Evolutionary conservation across 2,888 invertebrate genomes (phyloP), one percentile per base, ranked within the genome.

Genomic region (Spodoptera exigua): DNA sequence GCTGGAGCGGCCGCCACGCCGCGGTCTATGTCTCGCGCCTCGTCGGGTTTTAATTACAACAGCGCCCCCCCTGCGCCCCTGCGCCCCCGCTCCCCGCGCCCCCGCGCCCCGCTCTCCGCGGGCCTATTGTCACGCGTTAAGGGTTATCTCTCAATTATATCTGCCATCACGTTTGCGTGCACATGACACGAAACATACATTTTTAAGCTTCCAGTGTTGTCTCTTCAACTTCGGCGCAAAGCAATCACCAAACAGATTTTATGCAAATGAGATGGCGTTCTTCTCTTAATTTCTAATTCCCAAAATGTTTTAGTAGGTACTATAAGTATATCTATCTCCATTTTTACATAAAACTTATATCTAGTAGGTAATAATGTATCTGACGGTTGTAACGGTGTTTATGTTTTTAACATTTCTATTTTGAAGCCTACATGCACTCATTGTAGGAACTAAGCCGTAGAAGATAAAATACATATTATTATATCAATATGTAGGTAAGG

Each of bases 11-110:
- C 48, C 52, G 45, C 34, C 39, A 40, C 59, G 76, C 77, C 77
- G 76, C 70, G 70, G 71, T 83, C 85, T 75, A 79, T 52, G 55
- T 59, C 55, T 57, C 61, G 71, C 83, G 85, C 84, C 61, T 80
- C 81, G 80, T 61, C 76, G 85, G 79, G 71, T 83, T 86, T 85
- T 86, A 86, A 87, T 84, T 86, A 72, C 58, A 18, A 14, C 34
- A 9, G 18, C 46, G 36, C 49, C 34, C 21, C 32, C 37, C 13
- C 5, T 34, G 36, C 37, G 11, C 14, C 57, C 35, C 43, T n/a
- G 10, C 34, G 21, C 32, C 37, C 13, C 5, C 37, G 36, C 37
- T 9, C 14, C 57, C 35, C 43, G 9, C 11, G 37, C 32, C 32
- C 27, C 27, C 34, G 32, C 18, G 4, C 16, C 39, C 17, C 12